Base-by-base conservation (phyloP, 2,113 vertebrate species). In the Pyxicephalus adspersus region DNA sequence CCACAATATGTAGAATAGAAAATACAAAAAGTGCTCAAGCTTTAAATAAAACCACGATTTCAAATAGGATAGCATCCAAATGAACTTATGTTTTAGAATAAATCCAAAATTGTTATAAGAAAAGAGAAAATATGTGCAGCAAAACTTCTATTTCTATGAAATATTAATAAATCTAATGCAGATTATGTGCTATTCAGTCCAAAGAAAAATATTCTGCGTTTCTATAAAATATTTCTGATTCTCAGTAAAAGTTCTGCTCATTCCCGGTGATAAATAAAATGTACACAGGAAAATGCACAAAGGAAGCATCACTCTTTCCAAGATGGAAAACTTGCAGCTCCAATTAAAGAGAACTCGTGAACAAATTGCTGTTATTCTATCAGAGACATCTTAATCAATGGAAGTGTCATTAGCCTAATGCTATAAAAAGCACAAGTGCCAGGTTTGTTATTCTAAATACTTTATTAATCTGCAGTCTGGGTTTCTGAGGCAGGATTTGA, bases 381-480 rank as follows among this genome's bases (percentile, higher is more conserved):
- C 29, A 73, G n/a, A 54, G 23, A 52, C 52, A 57, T 34, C 15
- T 31, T 54, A 54, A 72, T 72, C 54, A 73, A 73, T 73, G 23
- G 11, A 57, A 15, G 70, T 22, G 54, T 31, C 70, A 73, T 73
- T 58, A 73, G 70, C 25, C 15, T 5, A 58, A 58, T 22, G 52
- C 54, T 73, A 73, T 58, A 73, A 72, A 55, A 72, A 72, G 51
- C 25, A 29, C 70, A 73, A 57, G 29, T 58, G 70, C 28, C 28
- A 73, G 15, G 26, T 57, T 60, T 60, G 57, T n/a, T 31, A 55
- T 55, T 5, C 25, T 51, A 29, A 55, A 55, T 26, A 54, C 29
- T 72, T 70, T 72, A 72, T 72, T 55, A 4, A 28, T 72, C 68
- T 54, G 26, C 51, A 55, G 11, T 3, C 3, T 25, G 4, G 8